A percentile compares a stretch with the other conserved stretches of the same genome.
These are phyloP conservation scores for Chrysomela aeneicollis DNA, from an alignment of 2,888 invertebrate genomes.

Conservation along the genomic window DNA sequence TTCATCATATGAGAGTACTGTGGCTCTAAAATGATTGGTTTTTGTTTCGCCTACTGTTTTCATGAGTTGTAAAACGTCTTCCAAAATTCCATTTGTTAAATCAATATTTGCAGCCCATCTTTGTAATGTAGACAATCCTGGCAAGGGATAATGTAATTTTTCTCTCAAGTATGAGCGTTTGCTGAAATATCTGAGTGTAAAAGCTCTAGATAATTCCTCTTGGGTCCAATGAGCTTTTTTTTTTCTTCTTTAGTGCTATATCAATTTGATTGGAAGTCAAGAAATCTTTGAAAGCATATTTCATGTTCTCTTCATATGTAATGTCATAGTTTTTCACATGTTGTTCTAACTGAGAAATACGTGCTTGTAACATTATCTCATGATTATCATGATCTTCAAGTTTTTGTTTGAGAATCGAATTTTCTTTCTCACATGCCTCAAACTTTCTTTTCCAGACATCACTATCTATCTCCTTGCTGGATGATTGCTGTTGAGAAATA, in stretches of 20 bases:
- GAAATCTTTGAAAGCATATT: neutral
- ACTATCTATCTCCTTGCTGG: no score
- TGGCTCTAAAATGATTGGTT: constrained; percentile 30
- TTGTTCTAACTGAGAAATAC: no score
- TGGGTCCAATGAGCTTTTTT: constrained; percentile 27
- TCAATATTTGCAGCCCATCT: constrained; percentile 42
- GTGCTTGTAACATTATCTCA: no score
- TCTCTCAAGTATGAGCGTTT: constrained; percentile 37
- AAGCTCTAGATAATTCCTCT: constrained; percentile 37
- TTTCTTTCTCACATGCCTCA: no score
- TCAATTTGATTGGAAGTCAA: constrained; percentile 15
- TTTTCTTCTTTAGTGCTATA: constrained; percentile 23
- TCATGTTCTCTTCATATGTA: no score
- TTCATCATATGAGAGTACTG: constrained; percentile 43
- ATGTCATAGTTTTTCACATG: no score
- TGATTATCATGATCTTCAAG: no score
- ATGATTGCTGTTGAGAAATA: no score
- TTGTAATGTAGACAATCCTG: constrained; percentile 39
- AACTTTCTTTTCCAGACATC: no score
- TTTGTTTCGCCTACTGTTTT: constrained; percentile 29
- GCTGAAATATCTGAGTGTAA: constrained; percentile 40
- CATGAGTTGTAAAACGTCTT: constrained; percentile 36
- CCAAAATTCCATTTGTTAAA: constrained; percentile 37
- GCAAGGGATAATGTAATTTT: constrained; percentile 39
- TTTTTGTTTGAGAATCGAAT: no score